These are phyloP conservation scores for Centruroides vittatus DNA, from an alignment of 1,140 invertebrate genomes.

Conservation along the genomic window DNA sequence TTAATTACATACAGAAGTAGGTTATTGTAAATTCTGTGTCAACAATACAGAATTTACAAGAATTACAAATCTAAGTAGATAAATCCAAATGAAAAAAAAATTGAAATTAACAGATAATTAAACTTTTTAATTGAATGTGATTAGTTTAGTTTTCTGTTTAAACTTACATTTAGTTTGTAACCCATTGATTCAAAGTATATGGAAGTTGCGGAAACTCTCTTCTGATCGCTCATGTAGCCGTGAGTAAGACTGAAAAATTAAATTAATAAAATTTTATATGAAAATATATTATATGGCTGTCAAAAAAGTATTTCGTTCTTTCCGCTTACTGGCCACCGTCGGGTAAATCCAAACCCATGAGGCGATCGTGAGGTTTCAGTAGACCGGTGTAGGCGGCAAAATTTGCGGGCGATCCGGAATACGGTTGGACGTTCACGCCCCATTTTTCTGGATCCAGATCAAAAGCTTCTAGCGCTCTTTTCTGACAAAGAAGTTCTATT, in stretches of 20 bases:
- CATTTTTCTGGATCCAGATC: conserved; percentile 41
- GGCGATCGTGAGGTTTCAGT: conserved; percentile 43
- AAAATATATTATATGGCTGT: neutral
- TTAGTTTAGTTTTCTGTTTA: too few species aligned
- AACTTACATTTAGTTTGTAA: conserved; percentile 33
- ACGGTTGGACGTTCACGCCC: conserved; percentile 52
- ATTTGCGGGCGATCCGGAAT: conserved; percentile 50
- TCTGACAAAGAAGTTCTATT: conserved; percentile 44
- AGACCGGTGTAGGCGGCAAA: conserved; percentile 47
- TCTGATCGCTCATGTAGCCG: conserved; percentile 47
- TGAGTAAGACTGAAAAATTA: conserved; percentile 34
- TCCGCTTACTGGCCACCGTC: conserved; percentile 46
- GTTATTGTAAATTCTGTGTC: too few species aligned
- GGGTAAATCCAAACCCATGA: conserved; percentile 49
- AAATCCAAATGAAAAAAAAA: too few species aligned
- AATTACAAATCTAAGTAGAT: too few species aligned
- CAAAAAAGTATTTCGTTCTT: neutral
- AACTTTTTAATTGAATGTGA: too few species aligned
- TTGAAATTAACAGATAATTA: too few species aligned
- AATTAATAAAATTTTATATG: conserved; percentile 3
- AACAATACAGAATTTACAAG: too few species aligned
- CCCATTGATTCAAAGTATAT: conserved; percentile 53
- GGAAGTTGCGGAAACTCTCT: conserved; percentile 47
- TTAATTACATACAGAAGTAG: too few species aligned
- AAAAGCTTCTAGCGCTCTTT: conserved; percentile 44